A percentile compares a stretch with the other conserved stretches of the same genome.
Conservation (phyloP, 37 sponge, comb jelly and placozoan species). For the Spongilla lacustris region DNA sequence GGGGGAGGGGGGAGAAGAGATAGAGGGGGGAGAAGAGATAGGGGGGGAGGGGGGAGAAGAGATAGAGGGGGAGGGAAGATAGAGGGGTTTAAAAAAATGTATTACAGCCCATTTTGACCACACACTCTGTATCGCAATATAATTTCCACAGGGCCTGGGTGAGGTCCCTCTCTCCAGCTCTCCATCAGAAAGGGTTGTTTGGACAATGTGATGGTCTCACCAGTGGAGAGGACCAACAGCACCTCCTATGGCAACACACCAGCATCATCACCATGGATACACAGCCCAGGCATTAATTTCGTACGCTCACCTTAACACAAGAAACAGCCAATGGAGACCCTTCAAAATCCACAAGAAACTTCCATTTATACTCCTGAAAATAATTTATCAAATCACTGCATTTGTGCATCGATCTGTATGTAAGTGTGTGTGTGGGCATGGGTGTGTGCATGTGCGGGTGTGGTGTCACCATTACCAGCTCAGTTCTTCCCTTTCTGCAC, state of each 20-base stretch:
- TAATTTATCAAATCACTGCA: background rate
- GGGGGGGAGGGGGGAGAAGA: background rate
- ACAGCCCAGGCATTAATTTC: no score
- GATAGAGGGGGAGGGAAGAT: background rate
- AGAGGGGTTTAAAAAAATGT: no score
- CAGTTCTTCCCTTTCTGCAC: conserved; percentile 35
- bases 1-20: no score
- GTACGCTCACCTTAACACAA: conserved; percentile 29
- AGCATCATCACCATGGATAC: no score
- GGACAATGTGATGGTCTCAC: conserved; percentile 40
- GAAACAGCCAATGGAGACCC: conserved; percentile 26
- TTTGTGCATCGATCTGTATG: background rate
- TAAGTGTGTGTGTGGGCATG: no score
- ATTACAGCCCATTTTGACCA: no score
- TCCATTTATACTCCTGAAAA: conserved; percentile 58
- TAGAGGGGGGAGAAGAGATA: no score
- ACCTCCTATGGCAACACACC: conserved; percentile 40
- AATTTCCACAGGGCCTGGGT: conserved; percentile 42
- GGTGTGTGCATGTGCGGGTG: background rate
- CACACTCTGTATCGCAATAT: conserved; percentile 59
- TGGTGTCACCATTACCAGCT: no score
- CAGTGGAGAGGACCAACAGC: conserved; percentile 56
- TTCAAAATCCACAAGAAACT: conserved; percentile 56
- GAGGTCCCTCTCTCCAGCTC: conserved; percentile 46
- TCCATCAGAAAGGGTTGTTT: conserved; percentile 68